Evolutionary conservation across 2,888 invertebrate species (phyloP), one percentile per base, ranked within the genome.

Genomic region (Ethmia dodecea): DNA sequence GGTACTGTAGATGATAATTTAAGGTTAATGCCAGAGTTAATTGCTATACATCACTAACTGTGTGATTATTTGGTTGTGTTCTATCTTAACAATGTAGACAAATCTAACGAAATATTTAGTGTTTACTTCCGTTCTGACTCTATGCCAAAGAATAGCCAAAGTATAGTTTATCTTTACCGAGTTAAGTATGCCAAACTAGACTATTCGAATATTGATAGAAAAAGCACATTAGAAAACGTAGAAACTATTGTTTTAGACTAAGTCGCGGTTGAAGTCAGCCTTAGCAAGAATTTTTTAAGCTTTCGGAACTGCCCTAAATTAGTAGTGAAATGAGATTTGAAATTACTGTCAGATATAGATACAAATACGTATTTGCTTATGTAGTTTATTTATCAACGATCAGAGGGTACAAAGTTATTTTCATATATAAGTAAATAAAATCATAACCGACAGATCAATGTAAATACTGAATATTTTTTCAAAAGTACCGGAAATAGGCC

Each of bases 1-100:
- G 51, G 49, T 54, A 52, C 55, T 47, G 37, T 59, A 56, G 52
- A 51, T 50, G 37, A 47, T 46, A 36, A 49, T 32, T 47, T 49
- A 54, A 47, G 47, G 40, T 43, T 52, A 40, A 40, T 46, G 37
- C 32, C 28, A 37, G 33, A 31, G 25, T 33, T 33, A 28, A 33
- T 45, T 36, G 43, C 58, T 65, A 54, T 71, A 61, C 55, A 61
- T 63, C 69, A 76, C 75, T 72, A 73, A 77, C 75, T 61, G 81
- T 73, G 83, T 80, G 81, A 81, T 79, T 71, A 74, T 75, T 81
- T 72, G 81, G 83, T 83, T 84, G 83, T 83, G 83, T 81, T 74
- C 56, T 74, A 71, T 68, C 54, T 63, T 73, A 73, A 75, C 68
- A 70, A 59, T 55, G 56, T 74, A 73, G 72, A 64, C 47, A 59